Percentiles rank a stretch among this genome's conserved stretches.
phyloP scores from a whole-genome alignment of 2,888 invertebrate genomes.

The Temnothorax rugatulus region DNA sequence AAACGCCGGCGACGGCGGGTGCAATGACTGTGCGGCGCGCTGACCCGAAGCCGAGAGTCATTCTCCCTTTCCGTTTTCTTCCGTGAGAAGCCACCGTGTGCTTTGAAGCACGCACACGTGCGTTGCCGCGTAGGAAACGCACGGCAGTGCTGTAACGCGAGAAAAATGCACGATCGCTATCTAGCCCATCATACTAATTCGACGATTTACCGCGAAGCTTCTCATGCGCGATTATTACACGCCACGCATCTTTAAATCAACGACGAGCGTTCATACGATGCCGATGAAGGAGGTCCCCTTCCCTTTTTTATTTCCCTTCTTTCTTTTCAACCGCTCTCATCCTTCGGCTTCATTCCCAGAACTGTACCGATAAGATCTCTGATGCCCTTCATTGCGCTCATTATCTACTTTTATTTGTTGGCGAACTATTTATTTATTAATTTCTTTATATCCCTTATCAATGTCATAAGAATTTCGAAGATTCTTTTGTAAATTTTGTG shows the following conservation, averaged over 20 bases:
- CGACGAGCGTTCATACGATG: background rate
- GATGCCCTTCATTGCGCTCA: background rate
- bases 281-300: background rate
- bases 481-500: background rate
- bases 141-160: conserved; percentile 22
- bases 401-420: background rate
- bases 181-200: conserved; percentile 52
- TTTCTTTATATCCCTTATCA: background rate
- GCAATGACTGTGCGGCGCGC: conserved; percentile 57
- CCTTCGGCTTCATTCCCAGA: background rate
- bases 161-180: conserved; percentile 51
- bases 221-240: conserved; percentile 50
- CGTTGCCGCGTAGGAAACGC: conserved; percentile 19
- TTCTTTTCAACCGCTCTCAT: conserved; percentile 5
- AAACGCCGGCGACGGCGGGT: conserved; percentile 59
- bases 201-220: conserved; percentile 53
- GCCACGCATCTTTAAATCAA: conserved; percentile 30
- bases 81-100: conserved; percentile 60
- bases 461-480: background rate
- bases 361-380: background rate
- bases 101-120: conserved; percentile 50
- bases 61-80: conserved; percentile 56
- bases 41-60: conserved; percentile 52
- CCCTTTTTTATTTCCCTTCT: background rate
- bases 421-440: background rate